Base-by-base conservation (phyloP, 2,797 vertebrate genomes). In the Eulemur albifrons region DNA sequence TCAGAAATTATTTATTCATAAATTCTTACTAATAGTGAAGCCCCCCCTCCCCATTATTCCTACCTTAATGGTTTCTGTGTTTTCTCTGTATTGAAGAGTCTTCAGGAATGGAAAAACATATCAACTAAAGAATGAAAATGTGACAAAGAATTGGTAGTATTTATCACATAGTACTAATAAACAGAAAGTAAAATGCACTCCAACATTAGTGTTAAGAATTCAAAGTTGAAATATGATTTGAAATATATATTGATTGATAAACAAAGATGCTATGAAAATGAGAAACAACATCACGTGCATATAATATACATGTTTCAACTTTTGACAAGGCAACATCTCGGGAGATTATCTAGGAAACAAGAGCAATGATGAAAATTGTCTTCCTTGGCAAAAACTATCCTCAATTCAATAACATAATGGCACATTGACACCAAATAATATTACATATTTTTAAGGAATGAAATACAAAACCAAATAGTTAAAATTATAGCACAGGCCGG, bases 1-100 rank as follows among this genome's bases (percentile, higher is more conserved):
- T 92, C 88, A 90, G 38, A 92, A 96, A 86, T 57, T 86, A 67
- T 69, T 87, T 86, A 90, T 81, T 76, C 35, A 61, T 73, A 79
- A 63, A 69, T 69, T 86, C 69, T 95, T 75, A 67, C 15, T 81
- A 79, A 69, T 75, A 18, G 63, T 11, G 5, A 35, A 81, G 82
- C 52, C 2, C 7, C 5, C 27, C 14, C 25, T 38, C 27, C 18
- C 35, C 40, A 63, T 32, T 61, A 70, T 73, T 50, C 54, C 43
- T 50, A 52, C 9, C 32, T 95, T 81, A 70, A 5, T 54, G 30
- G 75, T 75, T 88, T 86, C 86, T 61, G 13, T 79, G 30, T 40
- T 90, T 93, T 92, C 63, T 59, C 40, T 80, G 2, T 50, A 25
- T 54, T 76, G 23, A 18, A 67, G 87, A 84, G 84, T 95, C 81